These are phyloP conservation scores for Phania funesta DNA, from an alignment of 2,888 invertebrate species.

Conservation along the genomic window DNA sequence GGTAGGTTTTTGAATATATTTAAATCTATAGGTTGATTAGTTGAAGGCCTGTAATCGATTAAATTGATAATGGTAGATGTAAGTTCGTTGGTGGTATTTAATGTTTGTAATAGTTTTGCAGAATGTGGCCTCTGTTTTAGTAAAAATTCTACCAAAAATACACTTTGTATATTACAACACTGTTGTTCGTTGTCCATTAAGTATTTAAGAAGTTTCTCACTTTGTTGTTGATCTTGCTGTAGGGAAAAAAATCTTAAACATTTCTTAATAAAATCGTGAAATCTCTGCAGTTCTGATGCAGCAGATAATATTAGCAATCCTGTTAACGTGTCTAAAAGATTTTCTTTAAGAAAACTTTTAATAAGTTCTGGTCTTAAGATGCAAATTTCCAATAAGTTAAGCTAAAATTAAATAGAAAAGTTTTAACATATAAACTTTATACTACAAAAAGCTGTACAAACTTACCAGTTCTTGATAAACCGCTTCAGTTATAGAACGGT, in stretches of 20 bases:
- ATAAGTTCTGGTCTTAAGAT: neutral
- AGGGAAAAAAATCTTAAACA: conserved; percentile 23
- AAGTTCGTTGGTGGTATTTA: conserved; percentile 1
- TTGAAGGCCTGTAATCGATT: neutral
- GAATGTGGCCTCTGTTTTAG: conserved; percentile 30
- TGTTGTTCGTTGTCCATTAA: conserved; percentile 22
- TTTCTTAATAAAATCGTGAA: conserved; percentile 28
- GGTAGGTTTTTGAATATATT: conserved; percentile 17
- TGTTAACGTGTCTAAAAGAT: conserved; percentile 11
- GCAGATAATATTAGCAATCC: conserved; percentile 6
- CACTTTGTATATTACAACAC: conserved; percentile 15
- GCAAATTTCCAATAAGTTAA: conserved; percentile 49
- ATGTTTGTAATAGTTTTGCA: neutral
- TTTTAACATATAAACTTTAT: neutral
- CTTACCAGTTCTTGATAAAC: conserved; percentile 42
- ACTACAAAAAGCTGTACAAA: neutral
- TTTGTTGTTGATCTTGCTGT: conserved; percentile 19
- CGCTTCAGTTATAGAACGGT: neutral
- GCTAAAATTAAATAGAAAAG: conserved; percentile 17
- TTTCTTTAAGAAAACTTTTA: conserved; percentile 6
- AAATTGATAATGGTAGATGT: neutral
- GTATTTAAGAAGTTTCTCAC: conserved; percentile 5
- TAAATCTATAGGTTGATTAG: conserved; percentile 27
- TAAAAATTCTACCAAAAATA: conserved; percentile 43
- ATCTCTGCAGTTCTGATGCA: conserved; percentile 1